Evolutionary conservation across 1,140 invertebrate genomes (phyloP).

Genomic region (Grapholita molesta): DNA sequence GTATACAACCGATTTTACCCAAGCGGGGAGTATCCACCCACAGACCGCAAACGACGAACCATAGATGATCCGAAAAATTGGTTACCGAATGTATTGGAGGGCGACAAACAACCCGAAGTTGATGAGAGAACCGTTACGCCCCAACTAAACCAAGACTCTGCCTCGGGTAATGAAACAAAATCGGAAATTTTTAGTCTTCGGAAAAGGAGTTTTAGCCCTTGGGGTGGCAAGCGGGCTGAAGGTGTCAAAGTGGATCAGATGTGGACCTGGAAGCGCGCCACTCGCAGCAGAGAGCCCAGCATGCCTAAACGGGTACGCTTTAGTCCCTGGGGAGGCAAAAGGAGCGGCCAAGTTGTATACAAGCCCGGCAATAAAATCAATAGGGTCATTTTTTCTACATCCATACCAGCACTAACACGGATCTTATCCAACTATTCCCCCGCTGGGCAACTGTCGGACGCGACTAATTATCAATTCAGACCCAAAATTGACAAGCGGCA

Average conservation of each 20-base stretch:
- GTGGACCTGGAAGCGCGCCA: slow-evolving; percentile 63
- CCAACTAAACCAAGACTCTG: slow-evolving; percentile 29
- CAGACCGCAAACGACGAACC: slow-evolving; percentile 43
- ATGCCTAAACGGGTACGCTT: slow-evolving; percentile 70
- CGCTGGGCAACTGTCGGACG: slow-evolving; percentile 32
- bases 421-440: slow-evolving; percentile 61
- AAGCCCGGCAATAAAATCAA: slow-evolving; percentile 54
- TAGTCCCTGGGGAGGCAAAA: slow-evolving; percentile 68
- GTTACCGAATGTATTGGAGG: slow-evolving; percentile 45
- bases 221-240: slow-evolving; percentile 60
- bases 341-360: slow-evolving; percentile 62
- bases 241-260: slow-evolving; percentile 45
- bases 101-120: slow-evolving; percentile 36
- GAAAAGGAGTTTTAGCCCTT: slow-evolving; percentile 67
- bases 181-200: slow-evolving; percentile 26
- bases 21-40: slow-evolving; percentile 26
- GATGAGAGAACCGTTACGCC: slow-evolving; percentile 31
- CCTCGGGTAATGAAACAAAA: slow-evolving; percentile 33
- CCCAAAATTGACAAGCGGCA: slow-evolving; percentile 54
- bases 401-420: slow-evolving; percentile 56
- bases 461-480: slow-evolving; percentile 52
- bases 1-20: slow-evolving; percentile 33
- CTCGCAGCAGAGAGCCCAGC: slow-evolving; percentile 52
- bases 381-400: slow-evolving; percentile 55
- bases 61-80: slow-evolving; percentile 32